Evolutionary conservation across 2,888 invertebrate species (phyloP), one percentile per base, ranked within the genome.

Genomic region (Lissonota sp.): DNA sequence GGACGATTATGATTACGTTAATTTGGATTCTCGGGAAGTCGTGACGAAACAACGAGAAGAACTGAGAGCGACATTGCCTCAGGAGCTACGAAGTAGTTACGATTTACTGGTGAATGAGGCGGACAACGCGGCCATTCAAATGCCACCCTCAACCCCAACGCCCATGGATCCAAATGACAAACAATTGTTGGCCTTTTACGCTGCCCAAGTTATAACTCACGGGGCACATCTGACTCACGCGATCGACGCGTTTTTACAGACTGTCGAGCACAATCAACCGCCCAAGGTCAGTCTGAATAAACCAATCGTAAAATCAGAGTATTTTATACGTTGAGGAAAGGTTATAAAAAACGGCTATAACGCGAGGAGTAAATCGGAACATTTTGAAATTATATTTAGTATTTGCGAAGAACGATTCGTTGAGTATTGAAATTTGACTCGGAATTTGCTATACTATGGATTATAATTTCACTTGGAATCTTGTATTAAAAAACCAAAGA

Each of bases 1-100:
- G 26, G 97, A 97, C 89, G 98, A 98, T 90, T 97, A 98, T 91
- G 98, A 98, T 92, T 98, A 98, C 91, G 98, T 98, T 62, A 96
- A 96, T 89, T 94, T 98, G 90, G 95, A 96, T 91, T 96, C 97
- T 1, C 95, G 96, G 88, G 95, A 96, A 84, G 94, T 94, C 42
- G 94, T 95, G 1, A 95, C 95, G 16, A 94, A 95, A 82, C 95
- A 96, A 85, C 95, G 96, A 87, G 96, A 96, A 6, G 96, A 96
- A 87, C 94, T 97, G 4, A 94, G 96, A 37, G 96, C 96, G 78
- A 94, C 95, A 37, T 92, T 97, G 83, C 96, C 97, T 0, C 95
- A 95, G 89, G 96, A 96, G 90, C 93, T 97, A 46, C 94, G 95
- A 84, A 95, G 96, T 85, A 95, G 95, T 86, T 97, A 96, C 91